phyloP scores from a whole-genome alignment of 2,113 vertebrate genomes.

The Tragulus kanchil region DNA sequence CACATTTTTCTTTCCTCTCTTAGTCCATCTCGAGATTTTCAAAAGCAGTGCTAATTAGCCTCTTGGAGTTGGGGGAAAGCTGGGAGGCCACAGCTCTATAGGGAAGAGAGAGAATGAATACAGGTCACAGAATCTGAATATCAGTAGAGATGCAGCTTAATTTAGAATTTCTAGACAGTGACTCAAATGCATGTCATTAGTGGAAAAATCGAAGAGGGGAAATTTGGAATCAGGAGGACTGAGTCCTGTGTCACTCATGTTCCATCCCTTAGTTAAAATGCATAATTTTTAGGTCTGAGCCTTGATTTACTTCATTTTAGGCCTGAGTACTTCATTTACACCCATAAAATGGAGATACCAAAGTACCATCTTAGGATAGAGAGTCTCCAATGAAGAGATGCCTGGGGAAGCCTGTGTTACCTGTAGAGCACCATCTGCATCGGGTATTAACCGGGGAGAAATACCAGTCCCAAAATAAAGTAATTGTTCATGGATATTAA shows the following conservation, averaged over 20 bases:
- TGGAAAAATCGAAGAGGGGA: not conserved
- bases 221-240: not conserved
- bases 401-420: not conserved
- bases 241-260: not conserved
- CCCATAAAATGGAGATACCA: not conserved
- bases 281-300: not conserved
- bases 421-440: not conserved
- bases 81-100: not conserved
- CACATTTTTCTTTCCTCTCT: slow-evolving; percentile 62
- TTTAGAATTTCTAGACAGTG: not conserved
- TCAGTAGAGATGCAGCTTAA: not conserved
- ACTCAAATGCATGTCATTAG: not conserved
- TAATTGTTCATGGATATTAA: not conserved
- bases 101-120: not conserved
- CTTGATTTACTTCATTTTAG: not conserved
- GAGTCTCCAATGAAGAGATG: not conserved
- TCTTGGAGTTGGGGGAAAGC: slow-evolving; percentile 27
- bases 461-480: not conserved
- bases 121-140: not conserved
- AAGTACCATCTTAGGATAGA: not conserved
- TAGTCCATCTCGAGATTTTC: slow-evolving; percentile 59
- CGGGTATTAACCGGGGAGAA: not conserved
- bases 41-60: slow-evolving; percentile 73
- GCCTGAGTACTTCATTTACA: too few species aligned
- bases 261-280: not conserved